Evolutionary conservation across 1,140 invertebrate genomes (phyloP).

Genomic region (Liolophura sinensis): DNA sequence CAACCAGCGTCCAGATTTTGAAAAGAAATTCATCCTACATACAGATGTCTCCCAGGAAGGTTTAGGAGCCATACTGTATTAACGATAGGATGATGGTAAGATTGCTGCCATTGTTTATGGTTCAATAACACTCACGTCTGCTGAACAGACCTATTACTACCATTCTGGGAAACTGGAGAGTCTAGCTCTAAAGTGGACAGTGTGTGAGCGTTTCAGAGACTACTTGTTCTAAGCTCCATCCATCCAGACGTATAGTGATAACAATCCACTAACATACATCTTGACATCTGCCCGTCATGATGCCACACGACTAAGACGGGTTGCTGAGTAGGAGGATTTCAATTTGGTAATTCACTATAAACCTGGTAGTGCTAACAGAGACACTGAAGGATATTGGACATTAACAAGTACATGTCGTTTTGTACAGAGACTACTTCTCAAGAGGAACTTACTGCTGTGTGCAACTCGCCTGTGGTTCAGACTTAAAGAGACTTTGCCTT

Average conservation of each 20-base stretch:
- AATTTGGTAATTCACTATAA: conserved; percentile 12
- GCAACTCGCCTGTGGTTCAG: no score
- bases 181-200: conserved; percentile 24
- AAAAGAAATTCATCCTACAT: conserved; percentile 50
- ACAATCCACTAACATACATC: conserved; percentile 15
- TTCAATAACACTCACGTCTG: conserved; percentile 17
- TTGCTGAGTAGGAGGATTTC: conserved; percentile 12
- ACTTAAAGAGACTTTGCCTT: conserved; percentile 9
- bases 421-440: no score
- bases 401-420: no score
- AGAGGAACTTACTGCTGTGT: no score
- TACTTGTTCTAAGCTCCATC: conserved; percentile 14
- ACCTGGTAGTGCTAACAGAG: conserved; percentile 9
- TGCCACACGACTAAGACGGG: conserved; percentile 12
- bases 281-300: conserved; percentile 8
- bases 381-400: no score
- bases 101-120: conserved; percentile 29
- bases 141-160: conserved; percentile 18
- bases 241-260: conserved; percentile 13
- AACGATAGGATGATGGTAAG: conserved; percentile 35
- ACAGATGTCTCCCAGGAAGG: conserved; percentile 57
- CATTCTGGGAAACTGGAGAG: conserved; percentile 25
- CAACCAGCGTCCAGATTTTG: conserved; percentile 39
- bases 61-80: conserved; percentile 56
- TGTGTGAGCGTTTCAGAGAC: conserved; percentile 12